phyloP scores from a whole-genome alignment of 2,797 vertebrate species.

The Anabas testudineus region DNA sequence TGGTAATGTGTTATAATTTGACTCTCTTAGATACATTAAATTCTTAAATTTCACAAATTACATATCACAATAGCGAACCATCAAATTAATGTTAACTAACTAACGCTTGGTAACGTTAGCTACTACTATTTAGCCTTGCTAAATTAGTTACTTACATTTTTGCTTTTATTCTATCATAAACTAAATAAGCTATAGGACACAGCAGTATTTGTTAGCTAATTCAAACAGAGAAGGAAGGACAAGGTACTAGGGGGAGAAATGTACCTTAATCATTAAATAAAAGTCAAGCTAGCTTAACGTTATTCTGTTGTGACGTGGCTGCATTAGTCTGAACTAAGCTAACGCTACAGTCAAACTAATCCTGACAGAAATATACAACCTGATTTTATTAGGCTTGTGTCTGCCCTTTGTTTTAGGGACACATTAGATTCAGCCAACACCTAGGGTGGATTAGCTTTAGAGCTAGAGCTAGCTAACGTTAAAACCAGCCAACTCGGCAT shows the following conservation, averaged over 20 bases:
- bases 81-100: no score
- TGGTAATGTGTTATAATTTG: no score
- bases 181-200: background rate
- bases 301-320: background rate
- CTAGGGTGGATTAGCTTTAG: background rate
- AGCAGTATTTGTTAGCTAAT: background rate
- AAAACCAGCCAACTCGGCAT: background rate
- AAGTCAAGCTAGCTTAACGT: background rate
- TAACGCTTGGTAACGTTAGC: no score
- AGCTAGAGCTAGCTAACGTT: background rate
- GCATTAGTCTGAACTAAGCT: background rate
- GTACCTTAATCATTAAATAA: no score
- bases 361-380: background rate
- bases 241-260: background rate
- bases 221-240: background rate
- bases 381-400: background rate
- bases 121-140: background rate
- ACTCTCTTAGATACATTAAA: no score
- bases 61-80: no score
- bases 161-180: background rate
- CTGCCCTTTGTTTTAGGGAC: background rate
- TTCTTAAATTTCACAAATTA: no score
- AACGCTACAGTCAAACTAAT: background rate
- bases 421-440: background rate
- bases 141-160: background rate